Conservation (phyloP, 2,888 invertebrate genomes). For the Crepidodera aurea region DNA sequence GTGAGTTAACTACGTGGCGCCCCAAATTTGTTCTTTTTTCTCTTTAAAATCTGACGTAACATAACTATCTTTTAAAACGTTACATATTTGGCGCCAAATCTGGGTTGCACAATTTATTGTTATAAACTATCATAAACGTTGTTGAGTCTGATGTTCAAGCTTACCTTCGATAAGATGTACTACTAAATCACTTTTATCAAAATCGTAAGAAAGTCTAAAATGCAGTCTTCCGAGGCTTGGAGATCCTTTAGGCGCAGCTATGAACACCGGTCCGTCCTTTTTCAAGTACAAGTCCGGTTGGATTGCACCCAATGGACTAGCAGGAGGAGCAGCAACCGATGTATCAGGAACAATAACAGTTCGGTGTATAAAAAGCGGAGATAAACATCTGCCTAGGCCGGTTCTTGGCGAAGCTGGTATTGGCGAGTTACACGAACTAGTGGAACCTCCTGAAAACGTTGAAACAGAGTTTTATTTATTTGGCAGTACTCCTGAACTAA, state of each 20-base stretch:
- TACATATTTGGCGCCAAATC: too few relatives aligned
- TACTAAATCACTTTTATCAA: slow-evolving; percentile 87
- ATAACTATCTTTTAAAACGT: too few relatives aligned
- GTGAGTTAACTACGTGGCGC: too few relatives aligned
- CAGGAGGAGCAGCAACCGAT: slow-evolving; percentile 56
- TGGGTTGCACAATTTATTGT: too few relatives aligned
- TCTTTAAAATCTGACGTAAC: too few relatives aligned
- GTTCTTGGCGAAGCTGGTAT: slow-evolving; percentile 55
- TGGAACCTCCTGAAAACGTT: slow-evolving; percentile 48
- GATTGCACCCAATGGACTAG: slow-evolving; percentile 73
- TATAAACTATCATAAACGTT: too few relatives aligned
- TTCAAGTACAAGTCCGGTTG: slow-evolving; percentile 88
- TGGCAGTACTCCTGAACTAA: too few relatives aligned
- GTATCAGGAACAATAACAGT: slow-evolving; percentile 60
- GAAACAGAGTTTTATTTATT: too few relatives aligned
- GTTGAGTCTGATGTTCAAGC: too few relatives aligned
- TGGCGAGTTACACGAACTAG: slow-evolving; percentile 60
- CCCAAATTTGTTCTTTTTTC: too few relatives aligned
- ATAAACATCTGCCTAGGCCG: slow-evolving; percentile 69
- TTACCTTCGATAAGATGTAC: slow-evolving; percentile 92
- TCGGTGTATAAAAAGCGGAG: slow-evolving; percentile 80
- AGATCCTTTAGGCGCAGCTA: slow-evolving; percentile 62
- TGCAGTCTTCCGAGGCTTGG: slow-evolving; percentile 84
- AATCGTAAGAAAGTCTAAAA: slow-evolving; percentile 86
- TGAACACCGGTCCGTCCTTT: slow-evolving; percentile 79